These are phyloP conservation scores for Oreochromis niloticus DNA, from an alignment of 2,113 vertebrate species.

Conservation along the genomic window DNA sequence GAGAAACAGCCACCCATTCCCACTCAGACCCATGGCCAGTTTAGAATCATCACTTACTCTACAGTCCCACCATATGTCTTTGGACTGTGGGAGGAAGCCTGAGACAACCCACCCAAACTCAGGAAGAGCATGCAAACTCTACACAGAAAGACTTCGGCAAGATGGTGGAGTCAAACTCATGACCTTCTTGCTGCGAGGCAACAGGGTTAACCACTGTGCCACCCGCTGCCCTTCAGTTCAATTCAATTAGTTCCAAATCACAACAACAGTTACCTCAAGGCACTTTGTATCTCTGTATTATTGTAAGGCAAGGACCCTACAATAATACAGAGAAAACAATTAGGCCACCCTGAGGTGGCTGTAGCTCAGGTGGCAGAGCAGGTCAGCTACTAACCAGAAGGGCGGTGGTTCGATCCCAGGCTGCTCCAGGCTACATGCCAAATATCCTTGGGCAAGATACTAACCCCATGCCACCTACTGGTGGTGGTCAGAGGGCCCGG, in stretches of 20 bases:
- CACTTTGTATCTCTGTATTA: too few species aligned
- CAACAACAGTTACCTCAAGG: not conserved
- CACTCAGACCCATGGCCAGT: not conserved
- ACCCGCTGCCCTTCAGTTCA: not conserved
- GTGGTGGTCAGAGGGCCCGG: too few species aligned
- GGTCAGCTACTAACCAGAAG: too few species aligned
- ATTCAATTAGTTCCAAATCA: not conserved
- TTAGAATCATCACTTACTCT: not conserved
- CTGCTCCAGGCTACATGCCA: too few species aligned
- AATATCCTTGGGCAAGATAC: too few species aligned
- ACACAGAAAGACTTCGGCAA: not conserved
- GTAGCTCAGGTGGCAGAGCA: too few species aligned
- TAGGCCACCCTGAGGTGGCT: not conserved
- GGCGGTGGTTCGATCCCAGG: too few species aligned
- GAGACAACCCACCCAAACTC: not conserved
- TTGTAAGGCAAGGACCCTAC: not conserved
- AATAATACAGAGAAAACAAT: not conserved
- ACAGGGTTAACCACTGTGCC: not conserved
- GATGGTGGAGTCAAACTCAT: not conserved
- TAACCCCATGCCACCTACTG: too few species aligned
- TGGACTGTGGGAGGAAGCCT: not conserved
- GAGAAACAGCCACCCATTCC: not conserved
- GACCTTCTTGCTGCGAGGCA: not conserved
- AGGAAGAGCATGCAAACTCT: not conserved
- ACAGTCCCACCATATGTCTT: not conserved